Conservation (phyloP, 2,797 vertebrate genomes). For the Melopsittacus undulatus region DNA sequence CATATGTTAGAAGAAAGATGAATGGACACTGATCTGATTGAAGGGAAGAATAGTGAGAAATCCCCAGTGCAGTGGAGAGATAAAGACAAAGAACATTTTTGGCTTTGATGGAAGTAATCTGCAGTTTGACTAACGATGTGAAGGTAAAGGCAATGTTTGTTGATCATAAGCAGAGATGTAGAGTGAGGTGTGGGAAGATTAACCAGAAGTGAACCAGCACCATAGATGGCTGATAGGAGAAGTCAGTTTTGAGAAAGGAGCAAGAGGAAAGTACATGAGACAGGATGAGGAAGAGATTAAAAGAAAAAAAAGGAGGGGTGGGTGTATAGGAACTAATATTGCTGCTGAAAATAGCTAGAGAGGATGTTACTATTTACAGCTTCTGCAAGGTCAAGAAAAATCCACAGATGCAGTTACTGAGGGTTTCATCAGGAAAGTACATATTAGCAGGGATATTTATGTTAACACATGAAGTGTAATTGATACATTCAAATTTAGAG, state of each 20-base stretch:
- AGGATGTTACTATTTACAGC: constrained; percentile 33
- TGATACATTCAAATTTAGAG: neutral
- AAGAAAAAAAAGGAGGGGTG: neutral
- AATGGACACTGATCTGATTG: neutral
- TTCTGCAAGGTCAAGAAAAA: constrained; percentile 53
- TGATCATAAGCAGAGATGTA: neutral
- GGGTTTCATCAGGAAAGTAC: neutral
- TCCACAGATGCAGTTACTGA: constrained; percentile 1
- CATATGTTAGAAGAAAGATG: neutral
- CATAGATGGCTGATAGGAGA: neutral
- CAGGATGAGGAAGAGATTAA: neutral
- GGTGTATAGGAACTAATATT: neutral
- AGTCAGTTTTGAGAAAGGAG: neutral
- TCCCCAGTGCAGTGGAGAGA: neutral
- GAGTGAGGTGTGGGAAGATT: neutral
- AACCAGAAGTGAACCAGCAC: neutral
- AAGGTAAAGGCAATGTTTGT: neutral
- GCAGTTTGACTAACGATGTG: neutral
- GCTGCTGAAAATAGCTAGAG: constrained; percentile 24
- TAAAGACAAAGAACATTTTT: neutral
- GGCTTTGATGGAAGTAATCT: neutral
- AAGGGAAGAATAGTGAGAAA: neutral
- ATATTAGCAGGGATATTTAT: constrained; percentile 11
- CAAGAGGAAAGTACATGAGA: neutral
- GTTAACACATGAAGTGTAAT: neutral